These are phyloP conservation scores for Florisuga fusca DNA, from an alignment of 2,797 vertebrate species.

Conservation along the genomic window DNA sequence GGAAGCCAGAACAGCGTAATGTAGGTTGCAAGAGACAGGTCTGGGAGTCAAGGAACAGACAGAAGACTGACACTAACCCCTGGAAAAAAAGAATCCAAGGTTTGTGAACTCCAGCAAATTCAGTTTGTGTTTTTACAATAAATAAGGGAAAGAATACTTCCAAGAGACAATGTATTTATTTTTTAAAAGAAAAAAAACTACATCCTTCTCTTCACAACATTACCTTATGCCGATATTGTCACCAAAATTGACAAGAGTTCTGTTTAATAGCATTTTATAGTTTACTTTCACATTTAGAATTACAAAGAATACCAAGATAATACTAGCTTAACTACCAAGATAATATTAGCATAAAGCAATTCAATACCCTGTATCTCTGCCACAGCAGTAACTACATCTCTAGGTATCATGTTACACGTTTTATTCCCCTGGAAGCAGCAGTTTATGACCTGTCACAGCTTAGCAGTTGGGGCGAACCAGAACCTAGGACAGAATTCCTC, in stretches of 20 bases:
- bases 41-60: background rate
- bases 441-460: too few species aligned
- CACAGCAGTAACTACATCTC: conserved; percentile 1
- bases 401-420: background rate
- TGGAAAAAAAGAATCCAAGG: background rate
- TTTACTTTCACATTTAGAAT: background rate
- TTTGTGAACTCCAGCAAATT: background rate
- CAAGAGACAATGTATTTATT: background rate
- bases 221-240: background rate
- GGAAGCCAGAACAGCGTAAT: background rate
- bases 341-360: conserved; percentile 34
- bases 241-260: background rate
- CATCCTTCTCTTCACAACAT: background rate
- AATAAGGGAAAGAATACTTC: background rate
- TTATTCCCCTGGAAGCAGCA: background rate
- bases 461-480: too few species aligned
- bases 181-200: background rate
- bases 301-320: conserved; percentile 27
- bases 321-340: background rate
- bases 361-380: background rate
- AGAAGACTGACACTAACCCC: background rate
- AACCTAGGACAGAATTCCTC: too few species aligned
- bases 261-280: background rate
- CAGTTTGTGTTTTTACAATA: background rate
- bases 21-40: background rate